A percentile compares a stretch with the other conserved stretches of the same genome.
These are phyloP conservation scores for Macrotis lagotis DNA, from an alignment of 2,113 vertebrate genomes.

Conservation along the genomic window DNA sequence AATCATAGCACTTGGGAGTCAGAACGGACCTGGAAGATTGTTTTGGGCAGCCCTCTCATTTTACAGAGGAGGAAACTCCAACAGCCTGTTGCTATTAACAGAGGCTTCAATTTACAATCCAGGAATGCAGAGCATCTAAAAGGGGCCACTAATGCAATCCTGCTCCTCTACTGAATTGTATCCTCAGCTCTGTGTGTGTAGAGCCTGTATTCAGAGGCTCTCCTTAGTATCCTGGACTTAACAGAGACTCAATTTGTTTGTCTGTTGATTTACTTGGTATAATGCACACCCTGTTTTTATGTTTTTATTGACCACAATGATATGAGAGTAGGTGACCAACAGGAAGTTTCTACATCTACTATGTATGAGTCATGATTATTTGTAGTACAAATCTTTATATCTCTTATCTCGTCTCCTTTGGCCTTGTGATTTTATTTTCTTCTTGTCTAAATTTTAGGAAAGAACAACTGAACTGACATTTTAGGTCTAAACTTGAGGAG, in stretches of 20 bases:
- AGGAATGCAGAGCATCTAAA: not conserved
- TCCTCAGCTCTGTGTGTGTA: not conserved
- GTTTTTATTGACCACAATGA: not conserved
- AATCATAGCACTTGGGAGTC: not conserved
- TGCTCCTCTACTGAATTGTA: not conserved
- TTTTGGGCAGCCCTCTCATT: not conserved
- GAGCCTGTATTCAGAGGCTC: not conserved
- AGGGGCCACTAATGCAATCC: not conserved
- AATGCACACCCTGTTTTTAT: not conserved
- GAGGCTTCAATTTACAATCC: not conserved
- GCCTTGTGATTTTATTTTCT: not conserved
- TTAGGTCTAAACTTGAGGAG: not conserved
- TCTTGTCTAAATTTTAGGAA: not conserved
- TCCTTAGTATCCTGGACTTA: not conserved
- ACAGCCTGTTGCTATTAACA: not conserved
- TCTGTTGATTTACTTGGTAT: not conserved
- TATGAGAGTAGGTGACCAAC: not conserved
- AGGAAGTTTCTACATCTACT: not conserved
- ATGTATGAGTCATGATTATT: not conserved
- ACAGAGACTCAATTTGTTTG: not conserved
- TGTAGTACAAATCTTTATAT: not conserved
- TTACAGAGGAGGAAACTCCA: not conserved
- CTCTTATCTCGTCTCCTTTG: not conserved
- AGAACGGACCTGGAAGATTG: not conserved
- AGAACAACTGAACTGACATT: not conserved